Evolutionary conservation across 2,888 invertebrate species (phyloP), one percentile per base, ranked within the genome.

Genomic region (Morpho helenor): DNA sequence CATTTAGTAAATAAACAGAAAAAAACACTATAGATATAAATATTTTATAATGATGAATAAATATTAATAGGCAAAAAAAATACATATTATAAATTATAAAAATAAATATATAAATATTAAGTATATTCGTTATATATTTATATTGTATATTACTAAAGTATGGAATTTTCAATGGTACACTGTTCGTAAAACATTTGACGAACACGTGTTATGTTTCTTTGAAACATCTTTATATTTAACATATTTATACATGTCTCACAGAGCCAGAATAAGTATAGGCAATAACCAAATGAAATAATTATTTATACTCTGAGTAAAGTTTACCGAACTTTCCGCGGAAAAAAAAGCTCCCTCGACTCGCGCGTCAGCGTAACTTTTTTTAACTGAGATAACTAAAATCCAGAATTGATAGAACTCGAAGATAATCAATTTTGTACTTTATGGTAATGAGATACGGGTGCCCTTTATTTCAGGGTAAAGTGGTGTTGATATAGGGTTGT

Each of bases 301-400:
- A 51, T 23, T 42, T 59, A 48, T 7, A 10, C 58, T 60, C 44
- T 55, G 54, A 22, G 49, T 49, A 44, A 41, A 52, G 52, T 51
- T 56, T 60, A 52, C 52, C 46, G 44, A 63, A 56, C 60, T 60
- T 60, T 43, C 7, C 40, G 22, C 48, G 51, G 58, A 64, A 69
- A 43, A 66, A 66, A 68, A 66, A 67, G 64, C 68, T 69, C 63
- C 65, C 67, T 62, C 69, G 62, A 71, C 71, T 73, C 67, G 66
- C 72, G 68, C 74, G 69, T 73, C 73, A 73, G 68, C 68, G 61
- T 58, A 66, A 68, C 65, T 67, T 68, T 68, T 68, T 63, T 61
- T 46, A 39, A 43, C 47, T 40, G 8, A 60, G 72, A 73, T 74
- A 73, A 68, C 67, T 61, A 57, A 63, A 66, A 63, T 61, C 63